These are phyloP conservation scores for Tetragnatha versicolor DNA, from an alignment of 1,140 invertebrate species.

Conservation along the genomic window DNA sequence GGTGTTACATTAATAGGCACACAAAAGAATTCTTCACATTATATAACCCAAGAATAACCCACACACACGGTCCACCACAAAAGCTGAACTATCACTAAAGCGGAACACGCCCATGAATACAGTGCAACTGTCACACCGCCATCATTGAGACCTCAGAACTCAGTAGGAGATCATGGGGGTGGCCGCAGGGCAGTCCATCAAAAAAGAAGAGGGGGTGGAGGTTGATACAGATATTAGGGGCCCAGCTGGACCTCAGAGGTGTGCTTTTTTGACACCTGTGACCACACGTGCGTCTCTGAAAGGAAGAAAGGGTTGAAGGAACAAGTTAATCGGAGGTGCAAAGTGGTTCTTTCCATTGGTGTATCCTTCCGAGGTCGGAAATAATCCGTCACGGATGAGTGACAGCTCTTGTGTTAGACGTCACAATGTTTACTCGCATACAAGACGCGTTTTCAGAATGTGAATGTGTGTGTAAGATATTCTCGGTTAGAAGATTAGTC, in stretches of 20 bases:
- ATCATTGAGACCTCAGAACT: too few species aligned
- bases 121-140: conserved; percentile 3
- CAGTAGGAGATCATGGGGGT: too few species aligned
- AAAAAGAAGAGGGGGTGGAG: not conserved
- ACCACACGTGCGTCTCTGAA: conserved; percentile 7
- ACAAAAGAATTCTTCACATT: too few species aligned
- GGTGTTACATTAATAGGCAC: too few species aligned
- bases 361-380: not conserved
- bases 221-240: conserved; percentile 18
- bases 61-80: too few species aligned
- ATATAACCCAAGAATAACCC: too few species aligned
- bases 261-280: not conserved
- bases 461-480: too few species aligned
- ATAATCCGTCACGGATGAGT: not conserved
- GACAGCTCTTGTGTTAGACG: not conserved
- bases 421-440: conserved; percentile 6
- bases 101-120: not conserved
- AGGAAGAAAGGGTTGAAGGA: not conserved
- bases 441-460: too few species aligned
- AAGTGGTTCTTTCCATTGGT: conserved; percentile 7
- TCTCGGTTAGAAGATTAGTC: too few species aligned
- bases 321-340: conserved; percentile 35
- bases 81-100: conserved; percentile 3
- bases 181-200: not conserved
- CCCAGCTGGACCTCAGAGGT: not conserved